Percentiles rank a stretch among this genome's conserved stretches.
Evolutionary conservation across 2,113 vertebrate species (phyloP).

Genomic region (Neodon shergylaensis): DNA sequence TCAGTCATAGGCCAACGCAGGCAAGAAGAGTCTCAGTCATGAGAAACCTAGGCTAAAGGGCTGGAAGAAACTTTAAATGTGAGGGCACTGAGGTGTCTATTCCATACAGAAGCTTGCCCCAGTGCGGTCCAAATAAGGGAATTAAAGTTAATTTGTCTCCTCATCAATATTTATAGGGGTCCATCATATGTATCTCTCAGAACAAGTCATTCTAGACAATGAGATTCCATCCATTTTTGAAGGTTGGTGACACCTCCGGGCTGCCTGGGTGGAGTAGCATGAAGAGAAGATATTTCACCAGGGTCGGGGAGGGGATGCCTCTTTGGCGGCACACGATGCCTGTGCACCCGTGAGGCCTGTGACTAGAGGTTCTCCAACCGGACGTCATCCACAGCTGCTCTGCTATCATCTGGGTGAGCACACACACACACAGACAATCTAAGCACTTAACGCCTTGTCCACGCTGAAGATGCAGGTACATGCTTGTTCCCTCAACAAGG

Average conservation of each 20-base stretch:
- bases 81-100: too few species aligned
- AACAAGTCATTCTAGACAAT: not conserved
- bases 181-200: not conserved
- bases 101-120: not conserved
- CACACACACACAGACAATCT: too few species aligned
- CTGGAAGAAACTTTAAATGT: not conserved
- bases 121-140: not conserved
- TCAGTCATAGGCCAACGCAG: not conserved
- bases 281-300: not conserved
- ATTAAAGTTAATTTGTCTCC: fast-evolving
- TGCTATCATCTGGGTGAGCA: not conserved
- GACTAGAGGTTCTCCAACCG: not conserved
- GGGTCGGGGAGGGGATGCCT: not conserved
- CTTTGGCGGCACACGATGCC: not conserved
- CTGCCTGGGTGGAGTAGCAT: not conserved
- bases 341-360: not conserved
- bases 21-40: too few species aligned
- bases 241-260: not conserved
- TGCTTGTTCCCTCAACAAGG: not conserved
- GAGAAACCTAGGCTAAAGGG: not conserved
- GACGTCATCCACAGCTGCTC: not conserved
- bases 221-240: not conserved
- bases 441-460: not conserved
- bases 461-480: not conserved
- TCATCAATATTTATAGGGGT: not conserved